Percentiles rank a stretch among this genome's conserved stretches.
Conservation (phyloP, 2,888 invertebrate species). For the Trisateles emortualis region DNA sequence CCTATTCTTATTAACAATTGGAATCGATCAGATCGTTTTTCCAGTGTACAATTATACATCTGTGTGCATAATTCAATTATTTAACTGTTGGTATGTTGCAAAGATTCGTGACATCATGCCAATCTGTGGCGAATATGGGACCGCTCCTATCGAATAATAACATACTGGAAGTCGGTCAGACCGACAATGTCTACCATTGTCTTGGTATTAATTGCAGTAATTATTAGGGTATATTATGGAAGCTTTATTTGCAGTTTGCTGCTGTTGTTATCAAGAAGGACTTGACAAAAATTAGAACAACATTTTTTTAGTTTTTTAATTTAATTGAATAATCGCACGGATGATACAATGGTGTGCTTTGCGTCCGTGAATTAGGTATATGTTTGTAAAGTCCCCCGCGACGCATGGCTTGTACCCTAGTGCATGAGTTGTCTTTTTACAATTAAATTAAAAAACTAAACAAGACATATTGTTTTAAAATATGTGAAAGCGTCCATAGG, state of each 20-base stretch:
- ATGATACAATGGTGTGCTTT: too few relatives aligned
- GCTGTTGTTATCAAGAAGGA: not conserved
- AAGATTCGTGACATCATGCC: slow-evolving; percentile 70
- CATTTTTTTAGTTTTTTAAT: too few relatives aligned
- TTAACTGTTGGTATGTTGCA: slow-evolving; percentile 54
- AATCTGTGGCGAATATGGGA: slow-evolving; percentile 60
- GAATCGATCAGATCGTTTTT: slow-evolving; percentile 7
- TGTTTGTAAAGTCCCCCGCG: too few relatives aligned
- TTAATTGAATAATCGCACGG: too few relatives aligned
- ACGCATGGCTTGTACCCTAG: too few relatives aligned
- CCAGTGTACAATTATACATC: slow-evolving; percentile 14
- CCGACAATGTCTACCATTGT: slow-evolving; percentile 64
- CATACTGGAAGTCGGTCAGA: slow-evolving; percentile 63
- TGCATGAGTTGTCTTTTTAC: too few relatives aligned
- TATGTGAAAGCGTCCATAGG: too few relatives aligned
- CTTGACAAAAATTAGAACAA: too few relatives aligned
- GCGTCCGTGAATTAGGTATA: too few relatives aligned
- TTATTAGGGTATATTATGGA: slow-evolving; percentile 36
- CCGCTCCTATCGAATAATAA: slow-evolving; percentile 68
- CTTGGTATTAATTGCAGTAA: slow-evolving; percentile 70
- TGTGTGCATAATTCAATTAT: slow-evolving; percentile 23
- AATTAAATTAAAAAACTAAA: too few relatives aligned
- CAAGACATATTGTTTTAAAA: too few relatives aligned
- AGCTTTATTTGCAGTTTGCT: slow-evolving; percentile 5
- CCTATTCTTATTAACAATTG: not conserved